These are phyloP conservation scores for Zootermopsis nevadensis DNA, from an alignment of 2,888 invertebrate genomes.

Conservation along the genomic window DNA sequence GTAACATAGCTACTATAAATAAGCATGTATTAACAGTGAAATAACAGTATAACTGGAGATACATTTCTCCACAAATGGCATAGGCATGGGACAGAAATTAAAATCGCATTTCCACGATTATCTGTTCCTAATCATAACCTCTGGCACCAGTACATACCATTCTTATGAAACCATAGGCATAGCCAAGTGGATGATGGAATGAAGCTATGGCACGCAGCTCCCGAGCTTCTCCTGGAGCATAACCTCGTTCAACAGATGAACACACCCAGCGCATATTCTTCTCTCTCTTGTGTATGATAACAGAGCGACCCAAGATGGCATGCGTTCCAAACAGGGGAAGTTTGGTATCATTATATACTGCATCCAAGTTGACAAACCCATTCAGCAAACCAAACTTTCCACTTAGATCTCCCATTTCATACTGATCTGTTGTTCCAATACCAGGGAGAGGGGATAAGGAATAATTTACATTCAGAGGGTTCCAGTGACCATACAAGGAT, in stretches of 20 bases:
- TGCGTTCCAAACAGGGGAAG: slow-evolving; percentile 83
- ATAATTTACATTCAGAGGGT: slow-evolving; percentile 80
- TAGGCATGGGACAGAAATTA: too few species aligned
- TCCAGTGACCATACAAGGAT: slow-evolving; percentile 86
- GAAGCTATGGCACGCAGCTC: slow-evolving; percentile 89
- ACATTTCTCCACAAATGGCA: too few species aligned
- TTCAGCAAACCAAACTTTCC: slow-evolving; percentile 86
- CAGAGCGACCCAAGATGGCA: slow-evolving; percentile 86
- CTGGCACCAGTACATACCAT: slow-evolving; percentile 68
- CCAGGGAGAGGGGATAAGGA: slow-evolving; percentile 70
- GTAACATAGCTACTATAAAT: too few species aligned
- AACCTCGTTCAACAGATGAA: slow-evolving; percentile 86
- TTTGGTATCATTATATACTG: slow-evolving; percentile 81
- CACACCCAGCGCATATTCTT: slow-evolving; percentile 75
- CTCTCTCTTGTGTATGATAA: slow-evolving; percentile 81
- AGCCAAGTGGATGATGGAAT: slow-evolving; percentile 90
- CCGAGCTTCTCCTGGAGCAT: slow-evolving; percentile 86
- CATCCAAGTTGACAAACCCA: slow-evolving; percentile 65
- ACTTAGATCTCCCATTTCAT: slow-evolving; percentile 87
- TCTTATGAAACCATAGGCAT: slow-evolving; percentile 85
- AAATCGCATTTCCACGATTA: too few species aligned
- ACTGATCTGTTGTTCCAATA: slow-evolving; percentile 85
- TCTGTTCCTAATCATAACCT: too few species aligned
- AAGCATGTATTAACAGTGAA: too few species aligned
- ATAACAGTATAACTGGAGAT: too few species aligned